These are phyloP conservation scores for Zaprionus lineosus DNA, from an alignment of 2,888 invertebrate genomes.

Conservation along the genomic window DNA sequence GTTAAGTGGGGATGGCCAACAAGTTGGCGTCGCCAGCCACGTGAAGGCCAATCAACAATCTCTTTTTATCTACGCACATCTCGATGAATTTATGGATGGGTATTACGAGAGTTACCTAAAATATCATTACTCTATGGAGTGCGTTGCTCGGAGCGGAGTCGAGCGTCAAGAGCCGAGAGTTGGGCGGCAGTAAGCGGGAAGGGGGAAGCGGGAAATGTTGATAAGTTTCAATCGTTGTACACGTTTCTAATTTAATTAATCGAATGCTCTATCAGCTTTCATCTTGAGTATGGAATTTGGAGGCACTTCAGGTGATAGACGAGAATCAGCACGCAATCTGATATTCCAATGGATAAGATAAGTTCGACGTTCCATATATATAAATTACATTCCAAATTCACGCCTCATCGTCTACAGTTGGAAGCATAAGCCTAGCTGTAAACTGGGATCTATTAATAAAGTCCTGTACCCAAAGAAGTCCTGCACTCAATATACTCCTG, in stretches of 20 bases:
- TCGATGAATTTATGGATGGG: constrained; percentile 33
- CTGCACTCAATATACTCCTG: too few species aligned
- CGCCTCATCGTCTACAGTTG: too few species aligned
- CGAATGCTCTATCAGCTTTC: constrained; percentile 21
- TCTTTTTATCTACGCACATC: constrained; percentile 64
- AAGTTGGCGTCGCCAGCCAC: constrained; percentile 34
- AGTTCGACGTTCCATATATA: constrained; percentile 4
- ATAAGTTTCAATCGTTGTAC: too few species aligned
- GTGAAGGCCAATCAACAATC: constrained; percentile 70
- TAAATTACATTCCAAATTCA: too few species aligned
- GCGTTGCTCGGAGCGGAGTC: too few species aligned
- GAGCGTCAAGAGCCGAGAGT: too few species aligned
- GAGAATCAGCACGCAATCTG: constrained; percentile 13
- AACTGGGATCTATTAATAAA: too few species aligned
- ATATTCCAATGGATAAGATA: constrained; percentile 45
- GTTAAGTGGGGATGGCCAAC: constrained; percentile 69
- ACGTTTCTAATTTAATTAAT: too few species aligned
- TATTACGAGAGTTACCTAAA: constrained; percentile 2
- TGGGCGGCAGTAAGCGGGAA: too few species aligned
- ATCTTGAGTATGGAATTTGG: constrained; percentile 17
- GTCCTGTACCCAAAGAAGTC: too few species aligned
- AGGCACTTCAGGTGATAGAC: constrained; percentile 7
- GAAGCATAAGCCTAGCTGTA: neutral
- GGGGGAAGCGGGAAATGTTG: too few species aligned
- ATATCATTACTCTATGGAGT: too few species aligned